Evolutionary conservation across 2,888 invertebrate genomes (phyloP).

Genomic region (Glomeris marginata): DNA sequence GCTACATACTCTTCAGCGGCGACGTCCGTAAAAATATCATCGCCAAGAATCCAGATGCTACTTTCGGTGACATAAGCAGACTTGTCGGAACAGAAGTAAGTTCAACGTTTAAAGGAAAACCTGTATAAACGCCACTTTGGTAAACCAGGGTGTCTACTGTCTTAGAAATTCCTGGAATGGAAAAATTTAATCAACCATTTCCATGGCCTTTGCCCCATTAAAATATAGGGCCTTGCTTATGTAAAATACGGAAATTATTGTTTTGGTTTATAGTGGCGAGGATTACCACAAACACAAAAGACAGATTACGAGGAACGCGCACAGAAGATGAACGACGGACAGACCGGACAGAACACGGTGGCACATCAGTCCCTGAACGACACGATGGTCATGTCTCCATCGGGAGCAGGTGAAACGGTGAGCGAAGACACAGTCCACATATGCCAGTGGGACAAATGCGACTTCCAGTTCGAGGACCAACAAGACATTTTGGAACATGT

Average conservation of each 20-base stretch:
- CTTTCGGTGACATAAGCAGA: constrained; percentile 72
- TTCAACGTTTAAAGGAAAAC: too few relatives aligned
- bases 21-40: constrained; percentile 86
- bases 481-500: constrained; percentile 80
- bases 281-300: constrained; percentile 70
- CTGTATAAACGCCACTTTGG: background rate
- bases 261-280: constrained; percentile 93
- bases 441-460: constrained; percentile 82
- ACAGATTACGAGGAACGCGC: constrained; percentile 92
- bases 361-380: constrained; percentile 34
- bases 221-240: too few relatives aligned
- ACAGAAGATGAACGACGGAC: constrained; percentile 69
- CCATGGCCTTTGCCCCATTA: too few relatives aligned
- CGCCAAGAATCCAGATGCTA: constrained; percentile 82
- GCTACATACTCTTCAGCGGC: constrained; percentile 95
- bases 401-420: constrained; percentile 19
- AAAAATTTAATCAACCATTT: too few relatives aligned
- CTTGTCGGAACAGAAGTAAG: constrained; percentile 53
- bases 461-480: constrained; percentile 81
- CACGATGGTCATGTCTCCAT: constrained; percentile 28
- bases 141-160: too few relatives aligned
- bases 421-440: constrained; percentile 45
- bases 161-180: background rate
- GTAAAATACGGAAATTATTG: too few relatives aligned
- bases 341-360: constrained; percentile 35